A percentile compares a stretch with the other conserved stretches of the same genome.
Evolutionary conservation across 1,140 invertebrate species (phyloP).

Genomic region (Drosophila ohnishii): DNA sequence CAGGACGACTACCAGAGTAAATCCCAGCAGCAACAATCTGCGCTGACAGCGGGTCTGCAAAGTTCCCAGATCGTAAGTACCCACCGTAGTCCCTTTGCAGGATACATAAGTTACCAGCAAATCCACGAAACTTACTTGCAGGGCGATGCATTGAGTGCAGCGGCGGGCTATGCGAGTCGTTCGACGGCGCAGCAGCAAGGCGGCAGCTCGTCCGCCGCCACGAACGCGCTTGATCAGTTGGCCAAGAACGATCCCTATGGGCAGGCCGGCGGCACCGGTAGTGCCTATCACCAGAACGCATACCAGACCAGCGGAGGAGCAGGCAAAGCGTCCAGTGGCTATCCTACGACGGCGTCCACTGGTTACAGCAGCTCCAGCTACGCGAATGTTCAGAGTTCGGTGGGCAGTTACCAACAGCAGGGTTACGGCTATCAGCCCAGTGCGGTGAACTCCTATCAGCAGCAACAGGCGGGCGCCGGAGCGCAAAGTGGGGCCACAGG

Average conservation of each 20-base stretch:
- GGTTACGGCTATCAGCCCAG: conserved; percentile 80
- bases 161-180: conserved; percentile 65
- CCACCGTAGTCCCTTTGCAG: background rate
- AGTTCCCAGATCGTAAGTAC: conserved; percentile 77
- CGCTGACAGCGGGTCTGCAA: conserved; percentile 71
- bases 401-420: conserved; percentile 78
- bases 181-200: conserved; percentile 56
- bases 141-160: conserved; percentile 69
- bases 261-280: conserved; percentile 53
- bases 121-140: conserved; percentile 21
- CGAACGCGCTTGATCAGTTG: conserved; percentile 75
- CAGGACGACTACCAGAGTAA: conserved; percentile 78
- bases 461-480: conserved; percentile 60
- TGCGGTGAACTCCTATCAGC: conserved; percentile 80
- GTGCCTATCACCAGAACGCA: conserved; percentile 76
- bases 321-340: conserved; percentile 65
- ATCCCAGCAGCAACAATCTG: conserved; percentile 67
- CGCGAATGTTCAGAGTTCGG: conserved; percentile 78
- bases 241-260: conserved; percentile 81
- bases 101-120: background rate
- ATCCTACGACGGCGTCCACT: conserved; percentile 65
- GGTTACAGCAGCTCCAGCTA: conserved; percentile 76
- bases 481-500: conserved; percentile 59
- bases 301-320: conserved; percentile 67
- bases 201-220: conserved; percentile 31